phyloP scores from a whole-genome alignment of 2,888 invertebrate genomes.

The Peribatodes rhomboidaria region DNA sequence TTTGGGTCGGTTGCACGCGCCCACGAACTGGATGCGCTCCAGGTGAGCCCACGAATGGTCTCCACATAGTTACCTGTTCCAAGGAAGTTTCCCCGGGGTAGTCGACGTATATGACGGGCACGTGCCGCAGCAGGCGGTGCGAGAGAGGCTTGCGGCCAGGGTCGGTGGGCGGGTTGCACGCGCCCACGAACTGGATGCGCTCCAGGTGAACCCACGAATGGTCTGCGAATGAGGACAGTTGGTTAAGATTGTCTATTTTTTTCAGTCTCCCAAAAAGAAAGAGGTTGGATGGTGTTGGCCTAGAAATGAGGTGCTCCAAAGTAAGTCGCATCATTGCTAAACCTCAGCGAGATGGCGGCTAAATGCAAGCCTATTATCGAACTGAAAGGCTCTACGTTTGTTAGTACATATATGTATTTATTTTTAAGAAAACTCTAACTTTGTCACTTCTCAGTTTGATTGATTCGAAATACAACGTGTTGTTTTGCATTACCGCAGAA shows the following conservation, averaged over 20 bases:
- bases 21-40: slow-evolving; percentile 99
- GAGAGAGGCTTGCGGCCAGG: slow-evolving; percentile 98
- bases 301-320: too few relatives aligned
- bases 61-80: slow-evolving; percentile 93
- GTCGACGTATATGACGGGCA: slow-evolving; percentile 99
- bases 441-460: too few relatives aligned
- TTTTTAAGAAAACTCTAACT: too few relatives aligned
- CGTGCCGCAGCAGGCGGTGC: slow-evolving; percentile 95
- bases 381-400: too few relatives aligned
- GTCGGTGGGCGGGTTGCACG: slow-evolving; percentile 99
- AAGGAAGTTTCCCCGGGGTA: slow-evolving; percentile 99
- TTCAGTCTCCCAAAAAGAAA: too few relatives aligned
- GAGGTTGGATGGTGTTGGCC: too few relatives aligned
- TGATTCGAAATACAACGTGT: too few relatives aligned
- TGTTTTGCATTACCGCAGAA: too few relatives aligned
- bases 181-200: slow-evolving; percentile 99
- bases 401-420: too few relatives aligned
- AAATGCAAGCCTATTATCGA: too few relatives aligned
- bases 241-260: background rate
- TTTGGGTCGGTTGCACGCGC: slow-evolving; percentile 99
- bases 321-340: too few relatives aligned
- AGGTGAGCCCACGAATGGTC: slow-evolving; percentile 99
- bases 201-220: slow-evolving; percentile 99
- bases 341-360: too few relatives aligned
- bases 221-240: slow-evolving; percentile 79